phyloP scores from a whole-genome alignment of 1,140 invertebrate genomes.

The Melipona quadrifasciata region DNA sequence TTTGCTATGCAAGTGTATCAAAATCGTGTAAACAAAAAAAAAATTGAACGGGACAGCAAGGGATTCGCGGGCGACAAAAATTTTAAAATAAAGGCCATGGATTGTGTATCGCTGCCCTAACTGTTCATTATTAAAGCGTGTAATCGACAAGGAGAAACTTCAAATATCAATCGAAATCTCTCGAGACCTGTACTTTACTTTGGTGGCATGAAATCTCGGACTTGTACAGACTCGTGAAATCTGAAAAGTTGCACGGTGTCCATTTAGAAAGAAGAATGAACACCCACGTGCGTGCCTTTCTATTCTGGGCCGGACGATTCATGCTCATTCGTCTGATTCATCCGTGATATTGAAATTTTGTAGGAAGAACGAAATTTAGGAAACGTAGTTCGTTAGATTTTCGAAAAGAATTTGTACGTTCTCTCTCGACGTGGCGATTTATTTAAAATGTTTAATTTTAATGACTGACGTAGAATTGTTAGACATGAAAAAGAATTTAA shows the following conservation, averaged over 20 bases:
- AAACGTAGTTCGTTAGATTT: not conserved
- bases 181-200: not conserved
- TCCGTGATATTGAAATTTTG: constrained; percentile 9
- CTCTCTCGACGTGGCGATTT: too few species aligned
- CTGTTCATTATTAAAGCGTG: not conserved
- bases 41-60: too few species aligned
- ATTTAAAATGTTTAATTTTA: too few species aligned
- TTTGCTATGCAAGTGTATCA: too few species aligned
- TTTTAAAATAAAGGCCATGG: too few species aligned
- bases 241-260: constrained; percentile 20
- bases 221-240: constrained; percentile 17
- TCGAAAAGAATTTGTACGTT: not conserved
- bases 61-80: too few species aligned
- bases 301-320: constrained; percentile 55
- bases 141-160: not conserved
- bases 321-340: constrained; percentile 51
- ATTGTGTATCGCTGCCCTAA: too few species aligned
- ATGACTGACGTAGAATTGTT: too few species aligned
- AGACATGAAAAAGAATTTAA: too few species aligned
- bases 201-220: constrained; percentile 5
- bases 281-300: constrained; percentile 34
- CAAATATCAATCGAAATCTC: not conserved
- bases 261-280: constrained; percentile 45
- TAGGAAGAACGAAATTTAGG: not conserved
- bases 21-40: too few species aligned